These are phyloP conservation scores for Dermatemys mawii DNA, from an alignment of 2,113 vertebrate species.

Conservation along the genomic window DNA sequence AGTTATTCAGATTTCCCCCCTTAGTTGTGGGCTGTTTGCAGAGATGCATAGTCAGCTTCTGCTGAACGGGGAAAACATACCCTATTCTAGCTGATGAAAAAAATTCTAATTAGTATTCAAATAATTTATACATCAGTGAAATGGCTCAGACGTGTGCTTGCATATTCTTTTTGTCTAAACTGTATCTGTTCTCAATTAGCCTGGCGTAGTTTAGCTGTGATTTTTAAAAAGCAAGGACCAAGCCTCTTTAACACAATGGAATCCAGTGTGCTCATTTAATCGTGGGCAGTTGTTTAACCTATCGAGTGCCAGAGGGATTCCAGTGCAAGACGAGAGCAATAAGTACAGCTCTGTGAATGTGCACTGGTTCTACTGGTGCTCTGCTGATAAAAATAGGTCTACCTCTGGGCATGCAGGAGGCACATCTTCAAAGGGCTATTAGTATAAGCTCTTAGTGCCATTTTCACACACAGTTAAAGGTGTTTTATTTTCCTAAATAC, in stretches of 20 bases:
- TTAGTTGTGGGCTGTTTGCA: constrained; percentile 10
- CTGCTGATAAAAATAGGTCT: constrained; percentile 38
- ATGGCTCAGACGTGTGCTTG: not conserved
- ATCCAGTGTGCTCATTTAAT: constrained; percentile 32
- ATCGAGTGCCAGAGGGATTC: not conserved
- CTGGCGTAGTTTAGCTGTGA: constrained; percentile 10
- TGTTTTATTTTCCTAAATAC: constrained; percentile 67
- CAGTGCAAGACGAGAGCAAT: not conserved
- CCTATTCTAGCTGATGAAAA: not conserved
- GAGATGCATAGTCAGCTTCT: not conserved
- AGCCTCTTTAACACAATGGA: not conserved
- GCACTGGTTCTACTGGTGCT: not conserved
- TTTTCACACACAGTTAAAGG: not conserved
- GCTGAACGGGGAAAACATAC: not conserved
- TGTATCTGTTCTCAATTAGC: not conserved
- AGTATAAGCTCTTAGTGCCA: constrained; percentile 50
- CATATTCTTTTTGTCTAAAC: not conserved
- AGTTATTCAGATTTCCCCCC: not conserved
- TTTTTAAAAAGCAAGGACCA: not conserved
- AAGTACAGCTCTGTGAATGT: constrained; percentile 23
- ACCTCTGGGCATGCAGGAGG: constrained; percentile 12
- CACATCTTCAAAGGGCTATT: constrained; percentile 56
- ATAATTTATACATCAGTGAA: not conserved
- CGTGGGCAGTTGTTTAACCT: constrained; percentile 9
- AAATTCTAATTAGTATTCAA: not conserved